Conservation (phyloP, 2,888 invertebrate genomes). For the Silvanus unidentatus region DNA sequence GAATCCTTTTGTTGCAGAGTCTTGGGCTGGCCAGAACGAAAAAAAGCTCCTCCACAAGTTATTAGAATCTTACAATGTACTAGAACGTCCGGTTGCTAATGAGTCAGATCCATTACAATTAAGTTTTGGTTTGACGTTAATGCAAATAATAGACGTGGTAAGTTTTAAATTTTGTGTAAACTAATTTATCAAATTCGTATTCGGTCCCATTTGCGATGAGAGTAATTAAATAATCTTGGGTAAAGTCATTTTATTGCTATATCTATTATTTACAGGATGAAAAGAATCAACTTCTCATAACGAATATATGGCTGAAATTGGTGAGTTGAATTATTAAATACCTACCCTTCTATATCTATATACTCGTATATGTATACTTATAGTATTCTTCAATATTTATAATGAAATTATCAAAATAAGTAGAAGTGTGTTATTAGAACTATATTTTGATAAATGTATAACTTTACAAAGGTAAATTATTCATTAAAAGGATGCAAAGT, state of each 20-base stretch:
- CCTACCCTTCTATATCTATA: conserved; percentile 3
- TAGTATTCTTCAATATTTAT: conserved; percentile 11
- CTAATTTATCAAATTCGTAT: no score
- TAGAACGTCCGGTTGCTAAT: conserved; percentile 92
- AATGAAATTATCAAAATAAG: not conserved
- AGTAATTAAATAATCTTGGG: no score
- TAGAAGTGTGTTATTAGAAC: no score
- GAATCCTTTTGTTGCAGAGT: conserved; percentile 55
- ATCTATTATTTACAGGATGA: conserved; percentile 70
- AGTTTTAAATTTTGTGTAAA: conserved; percentile 43
- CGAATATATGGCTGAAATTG: conserved; percentile 95
- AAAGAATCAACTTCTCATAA: conserved; percentile 94
- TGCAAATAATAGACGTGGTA: conserved; percentile 98
- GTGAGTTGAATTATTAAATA: conserved; percentile 54
- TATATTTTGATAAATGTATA: no score
- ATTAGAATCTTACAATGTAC: conserved; percentile 87
- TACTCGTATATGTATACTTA: no score
- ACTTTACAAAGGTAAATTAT: no score
- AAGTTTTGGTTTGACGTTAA: conserved; percentile 93
- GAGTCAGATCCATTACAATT: conserved; percentile 93
- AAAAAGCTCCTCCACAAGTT: conserved; percentile 87
- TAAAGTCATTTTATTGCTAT: no score
- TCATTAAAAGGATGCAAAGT: no score
- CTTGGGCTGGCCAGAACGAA: conserved; percentile 85
- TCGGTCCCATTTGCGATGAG: no score